These are phyloP conservation scores for Poeciliopsis occidentalis DNA, from an alignment of 2,113 vertebrate species.

Conservation along the genomic window DNA sequence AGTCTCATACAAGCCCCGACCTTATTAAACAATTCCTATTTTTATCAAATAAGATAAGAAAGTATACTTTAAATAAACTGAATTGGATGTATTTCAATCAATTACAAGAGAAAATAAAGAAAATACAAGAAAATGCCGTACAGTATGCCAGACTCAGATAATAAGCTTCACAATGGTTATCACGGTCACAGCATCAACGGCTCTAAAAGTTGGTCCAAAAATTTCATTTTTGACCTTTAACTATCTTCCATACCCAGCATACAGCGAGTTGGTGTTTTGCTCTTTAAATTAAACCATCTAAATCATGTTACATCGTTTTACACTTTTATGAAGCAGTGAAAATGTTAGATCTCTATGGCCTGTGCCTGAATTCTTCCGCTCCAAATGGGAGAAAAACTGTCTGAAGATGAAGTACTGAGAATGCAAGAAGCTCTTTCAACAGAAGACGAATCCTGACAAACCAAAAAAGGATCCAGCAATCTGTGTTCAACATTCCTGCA, in stretches of 20 bases:
- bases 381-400: too few species aligned
- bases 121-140: too few species aligned
- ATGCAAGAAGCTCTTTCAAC: neutral
- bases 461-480: neutral
- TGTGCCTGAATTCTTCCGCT: too few species aligned
- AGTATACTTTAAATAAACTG: neutral
- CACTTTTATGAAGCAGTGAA: too few species aligned
- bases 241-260: too few species aligned
- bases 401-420: neutral
- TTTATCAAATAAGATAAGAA: neutral
- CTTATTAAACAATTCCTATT: neutral
- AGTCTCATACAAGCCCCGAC: neutral
- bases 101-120: too few species aligned
- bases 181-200: neutral
- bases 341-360: too few species aligned
- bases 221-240: too few species aligned
- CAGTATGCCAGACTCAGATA: neutral
- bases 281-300: too few species aligned
- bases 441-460: neutral
- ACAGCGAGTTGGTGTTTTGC: too few species aligned
- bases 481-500: too few species aligned
- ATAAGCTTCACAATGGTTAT: neutral
- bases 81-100: neutral
- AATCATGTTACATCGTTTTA: too few species aligned
- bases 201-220: neutral